phyloP scores from a whole-genome alignment of 2,113 vertebrate genomes.

The Bubalus kerabau region DNA sequence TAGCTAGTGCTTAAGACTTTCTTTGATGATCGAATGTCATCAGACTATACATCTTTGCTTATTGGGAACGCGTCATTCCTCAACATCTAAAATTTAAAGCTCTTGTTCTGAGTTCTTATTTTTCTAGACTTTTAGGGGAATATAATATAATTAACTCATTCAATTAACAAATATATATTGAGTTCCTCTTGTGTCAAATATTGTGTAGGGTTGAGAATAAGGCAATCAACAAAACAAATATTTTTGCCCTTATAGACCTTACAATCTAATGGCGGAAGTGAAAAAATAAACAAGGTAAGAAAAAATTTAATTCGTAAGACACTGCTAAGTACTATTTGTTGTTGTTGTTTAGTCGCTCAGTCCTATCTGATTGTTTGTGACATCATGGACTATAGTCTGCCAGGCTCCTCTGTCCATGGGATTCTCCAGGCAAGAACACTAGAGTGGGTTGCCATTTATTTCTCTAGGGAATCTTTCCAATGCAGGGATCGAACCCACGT shows the following conservation, averaged over 20 bases:
- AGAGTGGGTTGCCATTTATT: neutral
- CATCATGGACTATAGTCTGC: neutral
- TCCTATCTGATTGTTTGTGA: neutral
- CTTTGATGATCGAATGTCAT: neutral
- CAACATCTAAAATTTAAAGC: slow-evolving; percentile 18
- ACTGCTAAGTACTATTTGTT: neutral
- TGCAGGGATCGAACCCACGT: neutral
- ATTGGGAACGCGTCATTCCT: neutral
- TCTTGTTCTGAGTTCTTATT: neutral
- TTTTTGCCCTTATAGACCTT: neutral
- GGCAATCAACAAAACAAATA: slow-evolving; percentile 19
- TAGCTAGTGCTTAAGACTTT: neutral
- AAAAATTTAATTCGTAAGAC: neutral
- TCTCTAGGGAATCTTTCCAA: neutral
- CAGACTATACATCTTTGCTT: neutral
- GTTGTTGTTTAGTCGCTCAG: neutral
- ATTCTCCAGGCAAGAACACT: neutral
- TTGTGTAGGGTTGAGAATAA: neutral
- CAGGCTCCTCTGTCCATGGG: neutral
- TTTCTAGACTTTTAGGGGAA: neutral
- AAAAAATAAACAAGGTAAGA: slow-evolving; percentile 35
- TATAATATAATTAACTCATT: neutral
- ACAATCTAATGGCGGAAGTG: neutral
- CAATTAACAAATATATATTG: slow-evolving; percentile 10
- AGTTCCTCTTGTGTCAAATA: neutral